These are phyloP conservation scores for Drosophila helvetica DNA, from an alignment of 2,888 invertebrate genomes.

Conservation along the genomic window DNA sequence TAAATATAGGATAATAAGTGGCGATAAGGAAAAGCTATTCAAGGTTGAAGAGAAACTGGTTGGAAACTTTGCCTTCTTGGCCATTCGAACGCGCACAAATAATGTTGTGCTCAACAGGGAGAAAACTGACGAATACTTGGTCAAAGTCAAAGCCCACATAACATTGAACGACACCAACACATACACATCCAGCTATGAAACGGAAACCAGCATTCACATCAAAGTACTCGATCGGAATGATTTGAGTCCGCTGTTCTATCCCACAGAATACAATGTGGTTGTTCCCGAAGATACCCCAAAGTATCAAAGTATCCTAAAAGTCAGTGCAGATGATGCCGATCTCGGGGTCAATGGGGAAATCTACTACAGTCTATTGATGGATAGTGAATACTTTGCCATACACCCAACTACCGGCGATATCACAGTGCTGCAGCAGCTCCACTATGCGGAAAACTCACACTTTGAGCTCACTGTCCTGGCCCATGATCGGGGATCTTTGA, in stretches of 20 bases:
- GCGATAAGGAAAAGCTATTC: conserved; percentile 95
- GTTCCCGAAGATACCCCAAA: conserved; percentile 94
- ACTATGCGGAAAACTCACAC: conserved; percentile 88
- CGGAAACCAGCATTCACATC: conserved; percentile 89
- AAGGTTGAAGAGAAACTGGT: conserved; percentile 94
- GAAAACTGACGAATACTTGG: conserved; percentile 91
- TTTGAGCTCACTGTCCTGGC: conserved; percentile 93
- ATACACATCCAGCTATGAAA: conserved; percentile 86
- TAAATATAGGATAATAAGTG: conserved; percentile 93
- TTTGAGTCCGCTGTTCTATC: conserved; percentile 96
- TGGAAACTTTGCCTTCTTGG: conserved; percentile 97
- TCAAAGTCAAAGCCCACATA: conserved; percentile 90
- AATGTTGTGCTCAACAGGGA: conserved; percentile 96
- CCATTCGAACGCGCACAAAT: conserved; percentile 94
- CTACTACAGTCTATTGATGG: conserved; percentile 95
- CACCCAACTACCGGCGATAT: conserved; percentile 96
- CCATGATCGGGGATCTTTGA: conserved; percentile 90
- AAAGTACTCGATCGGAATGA: conserved; percentile 94
- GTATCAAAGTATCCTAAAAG: conserved; percentile 91
- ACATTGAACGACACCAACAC: conserved; percentile 85
- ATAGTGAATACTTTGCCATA: conserved; percentile 93
- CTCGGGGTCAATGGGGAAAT: conserved; percentile 98
- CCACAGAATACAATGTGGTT: conserved; percentile 93
- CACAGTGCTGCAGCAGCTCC: conserved; percentile 91
- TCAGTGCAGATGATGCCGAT: conserved; percentile 97